Percentiles rank a stretch among this genome's conserved stretches.
Evolutionary conservation across 2,888 invertebrate genomes (phyloP).

Genomic region (Tiliacea citrago): DNA sequence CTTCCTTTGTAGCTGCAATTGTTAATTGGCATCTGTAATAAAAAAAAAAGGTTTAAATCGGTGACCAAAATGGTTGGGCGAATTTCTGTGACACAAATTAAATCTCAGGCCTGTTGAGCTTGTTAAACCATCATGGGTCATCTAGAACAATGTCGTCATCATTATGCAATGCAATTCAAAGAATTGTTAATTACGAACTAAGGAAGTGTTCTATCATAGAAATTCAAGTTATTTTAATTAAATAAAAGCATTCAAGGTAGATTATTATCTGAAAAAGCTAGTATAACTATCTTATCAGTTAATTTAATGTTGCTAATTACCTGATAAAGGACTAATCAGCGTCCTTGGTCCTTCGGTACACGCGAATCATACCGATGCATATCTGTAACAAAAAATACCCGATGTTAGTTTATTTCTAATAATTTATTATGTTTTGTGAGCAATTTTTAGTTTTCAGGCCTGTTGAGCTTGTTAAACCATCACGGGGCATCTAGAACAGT

Average conservation of each 20-base stretch:
- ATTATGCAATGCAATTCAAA: constrained; percentile 36
- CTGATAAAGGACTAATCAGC: constrained; percentile 24
- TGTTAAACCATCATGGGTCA: constrained; percentile 73
- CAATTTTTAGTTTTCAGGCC: constrained; percentile 75
- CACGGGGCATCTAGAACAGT: constrained; percentile 69
- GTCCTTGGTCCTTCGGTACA: not conserved
- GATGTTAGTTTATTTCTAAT: not conserved
- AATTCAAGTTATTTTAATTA: too few species aligned
- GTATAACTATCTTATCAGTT: not conserved
- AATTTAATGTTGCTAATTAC: constrained; percentile 26
- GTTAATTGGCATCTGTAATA: constrained; percentile 13
- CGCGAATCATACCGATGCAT: not conserved
- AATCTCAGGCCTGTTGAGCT: constrained; percentile 84
- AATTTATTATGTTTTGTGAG: not conserved
- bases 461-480: constrained; percentile 82
- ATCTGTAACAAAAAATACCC: constrained; percentile 28
- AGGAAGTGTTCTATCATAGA: too few species aligned
- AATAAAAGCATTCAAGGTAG: not conserved
- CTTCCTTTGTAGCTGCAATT: not conserved
- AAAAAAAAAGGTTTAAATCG: not conserved
- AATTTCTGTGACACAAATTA: not conserved
- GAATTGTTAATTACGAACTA: not conserved
- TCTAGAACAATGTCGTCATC: constrained; percentile 74
- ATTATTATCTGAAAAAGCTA: not conserved
- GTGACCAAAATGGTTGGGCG: not conserved